Percentiles rank a stretch among this genome's conserved stretches.
Conservation (phyloP, 1,140 invertebrate genomes). For the Calycopis cecrops region DNA sequence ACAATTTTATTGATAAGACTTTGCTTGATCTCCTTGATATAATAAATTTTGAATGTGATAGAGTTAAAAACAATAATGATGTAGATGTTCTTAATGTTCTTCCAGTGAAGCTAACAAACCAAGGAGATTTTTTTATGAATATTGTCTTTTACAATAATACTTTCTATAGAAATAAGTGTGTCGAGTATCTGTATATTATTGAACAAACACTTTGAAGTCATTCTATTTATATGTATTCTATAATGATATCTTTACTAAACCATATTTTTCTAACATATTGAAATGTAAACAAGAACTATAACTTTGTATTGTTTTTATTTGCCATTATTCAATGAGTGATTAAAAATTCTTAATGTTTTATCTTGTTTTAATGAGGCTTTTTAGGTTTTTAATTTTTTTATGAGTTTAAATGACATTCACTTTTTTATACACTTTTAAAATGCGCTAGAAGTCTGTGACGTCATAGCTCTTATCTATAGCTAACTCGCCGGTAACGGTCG, state of each 20-base stretch:
- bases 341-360: conserved; percentile 49
- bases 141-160: conserved; percentile 67
- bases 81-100: conserved; percentile 54
- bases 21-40: conserved; percentile 39
- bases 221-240: conserved; percentile 18
- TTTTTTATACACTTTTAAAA: too few species aligned
- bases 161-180: conserved; percentile 63
- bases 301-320: conserved; percentile 37
- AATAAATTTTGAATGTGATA: conserved; percentile 48
- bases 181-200: conserved; percentile 49
- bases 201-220: conserved; percentile 47
- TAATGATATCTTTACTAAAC: conserved; percentile 18
- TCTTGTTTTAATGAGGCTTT: neutral
- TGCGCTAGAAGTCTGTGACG: too few species aligned
- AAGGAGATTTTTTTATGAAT: conserved; percentile 56
- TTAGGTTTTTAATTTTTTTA: conserved; percentile 17
- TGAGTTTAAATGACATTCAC: neutral
- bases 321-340: conserved; percentile 37
- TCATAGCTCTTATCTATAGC: too few species aligned
- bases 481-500: too few species aligned
- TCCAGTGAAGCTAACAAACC: conserved; percentile 53
- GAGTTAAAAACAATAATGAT: conserved; percentile 33
- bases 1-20: conserved; percentile 43
- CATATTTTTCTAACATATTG: conserved; percentile 39
- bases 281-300: conserved; percentile 16